phyloP scores from a whole-genome alignment of 2,888 invertebrate species.

The Andrena praecox region DNA sequence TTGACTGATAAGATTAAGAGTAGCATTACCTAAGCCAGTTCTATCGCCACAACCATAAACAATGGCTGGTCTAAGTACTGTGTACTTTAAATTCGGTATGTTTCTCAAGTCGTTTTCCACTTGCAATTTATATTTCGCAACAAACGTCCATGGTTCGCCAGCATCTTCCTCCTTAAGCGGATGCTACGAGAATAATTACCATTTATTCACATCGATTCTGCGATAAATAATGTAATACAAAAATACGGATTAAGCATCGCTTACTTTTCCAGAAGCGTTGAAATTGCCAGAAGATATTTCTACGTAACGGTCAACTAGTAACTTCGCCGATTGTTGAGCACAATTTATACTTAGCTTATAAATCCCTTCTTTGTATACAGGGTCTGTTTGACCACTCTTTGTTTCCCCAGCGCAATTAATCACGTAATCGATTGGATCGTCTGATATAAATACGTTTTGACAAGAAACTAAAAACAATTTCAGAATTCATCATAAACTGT shows the following conservation, averaged over 20 bases:
- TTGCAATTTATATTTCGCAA: conserved; percentile 93
- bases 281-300: conserved; percentile 95
- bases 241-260: not conserved
- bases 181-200: conserved; percentile 80
- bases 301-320: conserved; percentile 90
- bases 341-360: conserved; percentile 93
- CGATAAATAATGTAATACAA: not conserved
- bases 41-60: conserved; percentile 95
- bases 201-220: conserved; percentile 5
- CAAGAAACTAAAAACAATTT: conserved; percentile 89
- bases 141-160: conserved; percentile 93
- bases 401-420: conserved; percentile 97
- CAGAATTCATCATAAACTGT: not conserved
- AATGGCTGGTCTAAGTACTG: conserved; percentile 92
- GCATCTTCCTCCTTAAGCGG: conserved; percentile 92
- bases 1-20: not conserved
- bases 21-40: conserved; percentile 89
- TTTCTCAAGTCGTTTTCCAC: conserved; percentile 92
- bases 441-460: conserved; percentile 90
- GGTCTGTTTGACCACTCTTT: conserved; percentile 94
- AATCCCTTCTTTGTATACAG: conserved; percentile 96
- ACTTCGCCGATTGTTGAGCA: conserved; percentile 90
- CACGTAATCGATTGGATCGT: conserved; percentile 90
- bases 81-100: conserved; percentile 90
- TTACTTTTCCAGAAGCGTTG: conserved; percentile 91